A percentile compares a stretch with the other conserved stretches of the same genome.
Conservation (phyloP, 2,113 vertebrate genomes). For the Mustela nigripes region DNA sequence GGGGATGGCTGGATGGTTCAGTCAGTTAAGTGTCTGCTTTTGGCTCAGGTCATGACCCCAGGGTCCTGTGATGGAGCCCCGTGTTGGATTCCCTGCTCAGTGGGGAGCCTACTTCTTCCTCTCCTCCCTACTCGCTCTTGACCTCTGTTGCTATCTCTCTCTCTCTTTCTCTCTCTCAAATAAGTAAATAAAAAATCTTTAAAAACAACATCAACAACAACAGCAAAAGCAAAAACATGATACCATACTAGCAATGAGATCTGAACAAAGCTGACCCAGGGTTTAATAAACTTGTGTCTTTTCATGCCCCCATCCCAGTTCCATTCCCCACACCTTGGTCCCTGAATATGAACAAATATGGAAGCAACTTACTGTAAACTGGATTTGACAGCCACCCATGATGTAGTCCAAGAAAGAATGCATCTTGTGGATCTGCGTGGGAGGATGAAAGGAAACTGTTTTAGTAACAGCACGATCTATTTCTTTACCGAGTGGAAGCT, state of each 20-base stretch:
- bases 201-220: too few species aligned
- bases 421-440: conserved; percentile 98
- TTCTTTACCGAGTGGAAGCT: neutral
- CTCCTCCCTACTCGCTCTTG: too few species aligned
- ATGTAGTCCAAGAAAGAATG: conserved; percentile 99
- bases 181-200: too few species aligned
- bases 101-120: too few species aligned
- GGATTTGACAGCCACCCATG: conserved; percentile 99
- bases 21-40: too few species aligned
- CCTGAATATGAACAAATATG: conserved; percentile 27
- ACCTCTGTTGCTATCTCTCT: too few species aligned
- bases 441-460: conserved; percentile 67
- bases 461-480: conserved; percentile 51
- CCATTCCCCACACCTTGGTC: neutral
- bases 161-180: too few species aligned
- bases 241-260: neutral
- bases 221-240: neutral
- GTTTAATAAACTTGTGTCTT: neutral
- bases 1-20: too few species aligned
- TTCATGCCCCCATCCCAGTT: neutral
- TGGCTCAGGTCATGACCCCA: too few species aligned
- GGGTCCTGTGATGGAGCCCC: too few species aligned
- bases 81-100: too few species aligned
- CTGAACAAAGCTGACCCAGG: neutral
- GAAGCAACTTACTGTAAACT: conserved; percentile 96